A percentile compares a stretch with the other conserved stretches of the same genome.
Evolutionary conservation across 2,888 invertebrate genomes (phyloP).

Genomic region (Tetropium fuscum): DNA sequence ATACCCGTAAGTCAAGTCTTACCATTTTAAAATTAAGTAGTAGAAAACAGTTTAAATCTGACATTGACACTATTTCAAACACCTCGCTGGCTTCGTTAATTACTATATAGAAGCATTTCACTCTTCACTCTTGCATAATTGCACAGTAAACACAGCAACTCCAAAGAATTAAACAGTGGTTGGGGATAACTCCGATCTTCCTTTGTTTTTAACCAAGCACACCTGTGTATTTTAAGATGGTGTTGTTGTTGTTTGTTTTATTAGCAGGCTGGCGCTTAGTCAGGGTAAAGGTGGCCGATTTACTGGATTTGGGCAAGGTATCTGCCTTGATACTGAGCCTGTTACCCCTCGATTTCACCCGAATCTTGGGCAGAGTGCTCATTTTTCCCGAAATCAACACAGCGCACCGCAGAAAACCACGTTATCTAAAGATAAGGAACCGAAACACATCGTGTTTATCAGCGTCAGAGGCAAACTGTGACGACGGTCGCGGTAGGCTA

Average conservation of each 20-base stretch:
- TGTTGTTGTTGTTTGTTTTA: constrained; percentile 34
- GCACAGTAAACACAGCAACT: constrained; percentile 7
- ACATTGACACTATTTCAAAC: neutral
- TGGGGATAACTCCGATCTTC: neutral
- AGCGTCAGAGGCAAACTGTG: neutral
- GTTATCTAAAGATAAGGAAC: constrained; percentile 31
- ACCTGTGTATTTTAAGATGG: constrained; percentile 50
- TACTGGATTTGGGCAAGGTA: constrained; percentile 51
- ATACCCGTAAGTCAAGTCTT: too few relatives aligned
- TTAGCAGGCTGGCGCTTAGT: constrained; percentile 34
- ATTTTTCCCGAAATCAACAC: constrained; percentile 38
- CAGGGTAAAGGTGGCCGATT: constrained; percentile 44
- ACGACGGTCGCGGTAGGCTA: constrained; percentile 1
- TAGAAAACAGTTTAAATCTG: neutral
- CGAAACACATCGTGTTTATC: constrained; percentile 28
- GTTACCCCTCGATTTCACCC: constrained; percentile 58
- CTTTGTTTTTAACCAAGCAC: constrained; percentile 1
- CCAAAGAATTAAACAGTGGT: constrained; percentile 8
- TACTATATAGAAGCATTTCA: neutral
- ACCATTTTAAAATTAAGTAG: too few relatives aligned
- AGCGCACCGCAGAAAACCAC: constrained; percentile 11
- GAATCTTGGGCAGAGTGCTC: constrained; percentile 62
- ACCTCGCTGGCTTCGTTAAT: neutral
- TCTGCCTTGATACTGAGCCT: constrained; percentile 55
- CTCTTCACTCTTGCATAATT: neutral